These are phyloP conservation scores for Xestoiulus laeticollis DNA, from an alignment of 2,888 invertebrate species.

Conservation along the genomic window DNA sequence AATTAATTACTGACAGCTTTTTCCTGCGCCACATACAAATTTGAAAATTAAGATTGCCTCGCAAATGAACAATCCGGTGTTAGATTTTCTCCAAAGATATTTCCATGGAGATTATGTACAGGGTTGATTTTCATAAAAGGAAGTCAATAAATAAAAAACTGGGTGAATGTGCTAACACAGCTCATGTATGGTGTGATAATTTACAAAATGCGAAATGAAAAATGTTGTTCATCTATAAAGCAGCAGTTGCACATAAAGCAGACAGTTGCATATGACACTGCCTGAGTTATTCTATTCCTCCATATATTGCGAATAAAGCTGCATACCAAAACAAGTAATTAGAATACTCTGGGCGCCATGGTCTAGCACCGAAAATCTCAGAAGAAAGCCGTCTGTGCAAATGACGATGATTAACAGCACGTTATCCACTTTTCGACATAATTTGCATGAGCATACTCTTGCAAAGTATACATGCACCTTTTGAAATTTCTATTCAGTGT, in stretches of 20 bases:
- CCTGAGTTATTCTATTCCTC: background rate
- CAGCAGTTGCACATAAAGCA: background rate
- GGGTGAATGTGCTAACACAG: background rate
- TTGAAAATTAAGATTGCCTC: slow-evolving; percentile 24
- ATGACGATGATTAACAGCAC: slow-evolving; percentile 43
- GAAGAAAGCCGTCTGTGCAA: slow-evolving; percentile 32
- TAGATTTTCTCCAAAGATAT: background rate
- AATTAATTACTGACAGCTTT: slow-evolving; percentile 23
- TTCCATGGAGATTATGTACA: background rate
- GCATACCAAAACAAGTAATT: slow-evolving; percentile 28
- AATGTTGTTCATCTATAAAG: background rate
- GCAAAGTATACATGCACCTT: background rate
- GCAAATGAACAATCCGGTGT: background rate
- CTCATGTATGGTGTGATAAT: background rate
- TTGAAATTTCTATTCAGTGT: background rate
- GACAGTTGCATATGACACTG: background rate
- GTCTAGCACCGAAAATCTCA: slow-evolving; percentile 38
- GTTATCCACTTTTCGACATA: slow-evolving; percentile 37
- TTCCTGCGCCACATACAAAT: background rate
- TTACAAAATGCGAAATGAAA: background rate
- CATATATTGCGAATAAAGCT: background rate
- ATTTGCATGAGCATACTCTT: background rate
- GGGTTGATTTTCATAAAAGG: background rate
- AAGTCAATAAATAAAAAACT: background rate
- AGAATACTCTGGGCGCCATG: background rate